These are phyloP conservation scores for Ennomos erosarius DNA, from an alignment of 2,888 invertebrate species.

Conservation along the genomic window DNA sequence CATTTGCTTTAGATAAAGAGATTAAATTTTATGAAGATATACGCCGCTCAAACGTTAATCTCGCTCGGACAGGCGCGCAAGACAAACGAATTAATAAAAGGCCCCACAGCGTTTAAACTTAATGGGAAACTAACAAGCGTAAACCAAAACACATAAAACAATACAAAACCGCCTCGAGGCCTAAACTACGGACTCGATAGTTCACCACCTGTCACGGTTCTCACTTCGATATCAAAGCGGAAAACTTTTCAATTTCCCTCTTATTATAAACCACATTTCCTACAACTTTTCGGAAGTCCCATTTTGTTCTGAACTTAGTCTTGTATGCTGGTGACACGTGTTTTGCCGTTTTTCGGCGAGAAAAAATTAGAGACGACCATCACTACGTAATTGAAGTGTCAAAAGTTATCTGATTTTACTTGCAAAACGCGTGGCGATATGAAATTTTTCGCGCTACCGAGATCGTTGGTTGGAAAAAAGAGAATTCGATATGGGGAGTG, in stretches of 20 bases:
- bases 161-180: constrained; percentile 53
- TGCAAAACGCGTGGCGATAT: constrained; percentile 82
- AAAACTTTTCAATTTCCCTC: constrained; percentile 73
- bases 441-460: constrained; percentile 80
- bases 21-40: constrained; percentile 62
- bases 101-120: constrained; percentile 58
- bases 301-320: constrained; percentile 75
- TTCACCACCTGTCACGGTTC: constrained; percentile 45
- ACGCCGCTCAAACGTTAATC: constrained; percentile 50
- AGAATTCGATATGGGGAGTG: constrained; percentile 81
- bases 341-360: constrained; percentile 61
- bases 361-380: constrained; percentile 78
- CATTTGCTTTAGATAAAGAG: constrained; percentile 46
- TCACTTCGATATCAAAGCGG: constrained; percentile 66
- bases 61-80: constrained; percentile 51
- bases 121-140: constrained; percentile 74
- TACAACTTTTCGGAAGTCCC: constrained; percentile 62
- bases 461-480: constrained; percentile 78
- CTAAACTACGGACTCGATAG: constrained; percentile 52
- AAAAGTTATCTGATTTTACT: constrained; percentile 85
- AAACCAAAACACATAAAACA: constrained; percentile 71
- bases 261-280: constrained; percentile 61
- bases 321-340: constrained; percentile 77
- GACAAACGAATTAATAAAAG: constrained; percentile 66
- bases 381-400: constrained; percentile 84